Evolutionary conservation across 2,888 invertebrate species (phyloP).

Genomic region (Polyommatus icarus): DNA sequence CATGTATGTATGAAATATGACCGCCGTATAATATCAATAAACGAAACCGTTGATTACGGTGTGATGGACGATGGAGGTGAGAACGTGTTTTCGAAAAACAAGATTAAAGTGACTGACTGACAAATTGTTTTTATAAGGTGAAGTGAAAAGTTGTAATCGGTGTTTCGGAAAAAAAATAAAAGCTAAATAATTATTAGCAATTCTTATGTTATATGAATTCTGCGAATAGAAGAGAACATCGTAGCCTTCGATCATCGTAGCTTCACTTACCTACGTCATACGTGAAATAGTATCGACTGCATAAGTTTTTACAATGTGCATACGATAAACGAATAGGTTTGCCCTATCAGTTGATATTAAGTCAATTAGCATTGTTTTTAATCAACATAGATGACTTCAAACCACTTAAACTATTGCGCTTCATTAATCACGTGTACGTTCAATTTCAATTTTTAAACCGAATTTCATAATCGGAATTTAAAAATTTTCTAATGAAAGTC

Average conservation of each 20-base stretch:
- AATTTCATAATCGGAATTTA: background rate
- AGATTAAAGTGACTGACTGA: constrained; percentile 10
- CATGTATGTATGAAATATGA: constrained; percentile 66
- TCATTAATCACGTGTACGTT: background rate
- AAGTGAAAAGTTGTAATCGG: background rate
- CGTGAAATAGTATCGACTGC: too few relatives aligned
- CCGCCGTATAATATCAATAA: constrained; percentile 58
- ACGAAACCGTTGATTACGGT: constrained; percentile 1
- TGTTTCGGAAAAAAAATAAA: background rate
- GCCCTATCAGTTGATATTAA: too few relatives aligned
- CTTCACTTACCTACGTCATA: too few relatives aligned
- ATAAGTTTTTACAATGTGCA: too few relatives aligned
- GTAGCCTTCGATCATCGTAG: too few relatives aligned
- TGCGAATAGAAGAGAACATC: too few relatives aligned
- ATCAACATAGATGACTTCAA: background rate
- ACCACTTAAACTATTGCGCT: background rate
- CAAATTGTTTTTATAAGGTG: constrained; percentile 5
- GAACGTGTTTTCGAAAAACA: constrained; percentile 15
- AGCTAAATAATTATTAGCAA: background rate
- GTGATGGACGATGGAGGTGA: constrained; percentile 18
- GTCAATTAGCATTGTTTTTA: too few relatives aligned
- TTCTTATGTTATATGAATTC: too few relatives aligned
- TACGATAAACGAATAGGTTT: too few relatives aligned
- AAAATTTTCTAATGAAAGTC: constrained; percentile 30
- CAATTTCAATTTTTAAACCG: background rate